Conservation (phyloP, 2,888 invertebrate species). For the Pseudococcus viburni region DNA sequence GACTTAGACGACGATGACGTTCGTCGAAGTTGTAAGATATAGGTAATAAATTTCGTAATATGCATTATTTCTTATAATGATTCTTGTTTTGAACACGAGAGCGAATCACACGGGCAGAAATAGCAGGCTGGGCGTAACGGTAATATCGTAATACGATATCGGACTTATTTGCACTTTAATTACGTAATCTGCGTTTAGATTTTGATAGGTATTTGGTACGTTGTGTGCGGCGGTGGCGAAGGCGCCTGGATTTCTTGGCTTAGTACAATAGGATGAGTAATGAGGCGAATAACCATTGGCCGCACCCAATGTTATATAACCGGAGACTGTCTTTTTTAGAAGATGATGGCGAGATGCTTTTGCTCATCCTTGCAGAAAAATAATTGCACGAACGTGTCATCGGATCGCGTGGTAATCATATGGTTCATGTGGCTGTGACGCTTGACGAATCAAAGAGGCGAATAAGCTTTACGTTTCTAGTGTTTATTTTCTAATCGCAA, state of each 20-base stretch:
- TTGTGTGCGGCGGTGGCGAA: neutral
- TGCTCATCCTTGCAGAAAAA: slow-evolving; percentile 61
- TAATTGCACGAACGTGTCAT: slow-evolving; percentile 40
- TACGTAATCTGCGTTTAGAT: slow-evolving; percentile 51
- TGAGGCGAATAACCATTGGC: slow-evolving; percentile 58
- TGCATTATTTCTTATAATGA: slow-evolving; percentile 42
- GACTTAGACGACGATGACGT: neutral
- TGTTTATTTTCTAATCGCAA: neutral
- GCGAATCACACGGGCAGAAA: slow-evolving; percentile 21
- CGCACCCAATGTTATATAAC: slow-evolving; percentile 56
- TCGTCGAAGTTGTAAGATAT: neutral
- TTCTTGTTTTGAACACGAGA: slow-evolving; percentile 34
- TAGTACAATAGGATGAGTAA: slow-evolving; percentile 62
- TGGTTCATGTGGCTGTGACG: neutral
- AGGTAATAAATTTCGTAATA: slow-evolving; percentile 27
- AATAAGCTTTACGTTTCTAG: neutral
- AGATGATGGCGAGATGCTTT: neutral
- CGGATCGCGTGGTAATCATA: slow-evolving; percentile 9
- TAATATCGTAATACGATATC: slow-evolving; percentile 56
- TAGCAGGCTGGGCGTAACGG: slow-evolving; percentile 59
- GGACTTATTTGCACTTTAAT: slow-evolving; percentile 49
- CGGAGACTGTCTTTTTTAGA: slow-evolving; percentile 4
- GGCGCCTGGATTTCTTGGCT: neutral
- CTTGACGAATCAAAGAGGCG: neutral
- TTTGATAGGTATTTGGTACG: slow-evolving; percentile 49